Evolutionary conservation across 2,113 vertebrate species (phyloP), one percentile per base, ranked within the genome.

Genomic region (Malurus melanocephalus): DNA sequence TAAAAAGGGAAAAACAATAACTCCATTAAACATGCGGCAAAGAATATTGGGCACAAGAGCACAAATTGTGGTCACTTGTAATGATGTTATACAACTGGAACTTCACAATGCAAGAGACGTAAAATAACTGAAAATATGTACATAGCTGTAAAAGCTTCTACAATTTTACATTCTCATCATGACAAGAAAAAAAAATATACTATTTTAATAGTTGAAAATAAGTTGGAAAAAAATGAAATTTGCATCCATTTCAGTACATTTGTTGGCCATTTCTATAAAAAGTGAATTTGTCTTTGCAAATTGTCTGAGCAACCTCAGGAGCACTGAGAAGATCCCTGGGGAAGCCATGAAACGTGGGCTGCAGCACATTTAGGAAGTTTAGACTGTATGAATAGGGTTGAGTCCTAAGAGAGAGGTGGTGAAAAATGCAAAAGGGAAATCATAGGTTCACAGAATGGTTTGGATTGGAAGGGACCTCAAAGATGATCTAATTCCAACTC

Each of bases 291-390:
- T 53, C 10, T 33, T 33, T 33, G 33, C 33, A 33, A 33, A 33
- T 33, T 33, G 33, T 33, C 33, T 21, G 14, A 77, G 46, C 38
- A 52, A 8, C 13, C 22, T 3, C 6, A 20, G 32, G 40, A 51
- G 2, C 20, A 13, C 0, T 5, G 35, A 51, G 62, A 38, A 49
- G 28, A 27, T 11, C 5, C 28, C 10, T 7, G 4, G 5, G 23
- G 8, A 59, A 77, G 28, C 20, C 3, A 2, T 1, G 11, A 40
- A 55, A 16, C 0, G 0, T 5, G n/a, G 13, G 35, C 9, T 71
- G 30, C 46, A 60, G 27, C 5, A 10, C 5, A 1, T 8, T 22
- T 19, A 17, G 26, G n/a, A 48, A 10, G 7, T 18, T 45, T 46
- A 38, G 45, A 0, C 9, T 30, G 16, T 8, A 10, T 16, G 18